phyloP scores from a whole-genome alignment of 1,140 invertebrate species.

The Epicauta chinensis region DNA sequence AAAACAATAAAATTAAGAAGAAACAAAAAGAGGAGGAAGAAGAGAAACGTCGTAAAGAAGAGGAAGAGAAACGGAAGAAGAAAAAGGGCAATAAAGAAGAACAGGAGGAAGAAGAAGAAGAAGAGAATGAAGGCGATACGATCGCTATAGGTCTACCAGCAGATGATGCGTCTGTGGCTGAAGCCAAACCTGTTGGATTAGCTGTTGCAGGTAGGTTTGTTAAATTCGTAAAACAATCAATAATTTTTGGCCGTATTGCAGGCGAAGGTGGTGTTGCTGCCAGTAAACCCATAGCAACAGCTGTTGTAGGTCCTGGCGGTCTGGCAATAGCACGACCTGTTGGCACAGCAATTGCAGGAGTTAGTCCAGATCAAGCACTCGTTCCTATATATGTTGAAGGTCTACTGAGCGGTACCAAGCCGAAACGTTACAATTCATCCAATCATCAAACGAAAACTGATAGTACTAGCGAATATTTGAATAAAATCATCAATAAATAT shows the following conservation, averaged over 20 bases:
- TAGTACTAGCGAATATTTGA: slow-evolving; percentile 31
- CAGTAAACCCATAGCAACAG: slow-evolving; percentile 59
- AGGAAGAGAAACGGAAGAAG: slow-evolving; percentile 35
- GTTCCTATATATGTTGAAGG: slow-evolving; percentile 34
- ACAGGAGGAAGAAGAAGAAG: slow-evolving; percentile 43
- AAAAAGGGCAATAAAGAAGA: slow-evolving; percentile 39
- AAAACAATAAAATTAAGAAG: slow-evolving; percentile 22
- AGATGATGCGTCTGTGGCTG: slow-evolving; percentile 55
- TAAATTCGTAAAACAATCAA: neutral
- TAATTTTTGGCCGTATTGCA: slow-evolving; percentile 17
- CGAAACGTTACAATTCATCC: slow-evolving; percentile 20
- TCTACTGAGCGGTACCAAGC: slow-evolving; percentile 17
- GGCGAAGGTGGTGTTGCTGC: slow-evolving; percentile 61
- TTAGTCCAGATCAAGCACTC: slow-evolving; percentile 48
- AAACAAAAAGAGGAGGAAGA: slow-evolving; percentile 35
- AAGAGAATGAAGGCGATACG: slow-evolving; percentile 45
- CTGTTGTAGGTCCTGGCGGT: slow-evolving; percentile 58
- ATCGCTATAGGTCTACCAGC: slow-evolving; percentile 47
- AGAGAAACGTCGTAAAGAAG: slow-evolving; percentile 40
- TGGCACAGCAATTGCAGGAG: slow-evolving; percentile 62
- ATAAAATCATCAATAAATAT: slow-evolving; percentile 39
- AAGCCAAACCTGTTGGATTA: slow-evolving; percentile 62
- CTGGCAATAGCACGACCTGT: slow-evolving; percentile 60
- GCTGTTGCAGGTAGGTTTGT: slow-evolving; percentile 42
- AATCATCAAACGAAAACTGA: slow-evolving; percentile 19